A percentile compares a stretch with the other conserved stretches of the same genome.
phyloP scores from a whole-genome alignment of 2,797 vertebrate species.

The Enteromius mattozi region DNA sequence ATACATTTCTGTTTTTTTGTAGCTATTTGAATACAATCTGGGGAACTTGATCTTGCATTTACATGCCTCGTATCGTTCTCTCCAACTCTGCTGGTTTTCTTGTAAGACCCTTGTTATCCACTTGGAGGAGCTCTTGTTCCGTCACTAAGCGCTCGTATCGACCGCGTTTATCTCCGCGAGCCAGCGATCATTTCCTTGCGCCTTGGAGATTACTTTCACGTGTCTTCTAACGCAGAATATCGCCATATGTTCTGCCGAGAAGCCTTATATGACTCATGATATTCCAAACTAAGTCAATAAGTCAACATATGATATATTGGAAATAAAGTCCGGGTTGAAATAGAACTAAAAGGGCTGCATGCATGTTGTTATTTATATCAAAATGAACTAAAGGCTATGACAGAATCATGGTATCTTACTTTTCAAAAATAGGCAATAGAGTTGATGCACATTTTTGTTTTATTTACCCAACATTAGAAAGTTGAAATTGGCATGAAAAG shows the following conservation, averaged over 20 bases:
- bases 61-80: too few species aligned
- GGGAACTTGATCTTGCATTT: not conserved
- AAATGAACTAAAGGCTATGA: not conserved
- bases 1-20: not conserved
- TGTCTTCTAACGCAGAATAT: not conserved
- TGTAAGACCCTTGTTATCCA: not conserved
- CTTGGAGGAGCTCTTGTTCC: constrained; percentile 53
- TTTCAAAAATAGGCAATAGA: not conserved
- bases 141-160: not conserved
- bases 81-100: too few species aligned
- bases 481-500: not conserved
- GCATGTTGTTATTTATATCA: not conserved
- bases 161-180: not conserved
- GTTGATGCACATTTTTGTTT: not conserved
- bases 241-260: not conserved
- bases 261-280: not conserved
- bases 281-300: not conserved
- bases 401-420: not conserved
- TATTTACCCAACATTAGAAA: not conserved
- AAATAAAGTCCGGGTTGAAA: not conserved
- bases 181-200: constrained; percentile 7
- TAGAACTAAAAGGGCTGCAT: not conserved
- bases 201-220: constrained; percentile 2
- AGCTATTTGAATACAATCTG: not conserved
- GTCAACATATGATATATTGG: not conserved